These are phyloP conservation scores for Caenorhabditis remanei DNA, from an alignment of 1,140 invertebrate species.

Conservation along the genomic window DNA sequence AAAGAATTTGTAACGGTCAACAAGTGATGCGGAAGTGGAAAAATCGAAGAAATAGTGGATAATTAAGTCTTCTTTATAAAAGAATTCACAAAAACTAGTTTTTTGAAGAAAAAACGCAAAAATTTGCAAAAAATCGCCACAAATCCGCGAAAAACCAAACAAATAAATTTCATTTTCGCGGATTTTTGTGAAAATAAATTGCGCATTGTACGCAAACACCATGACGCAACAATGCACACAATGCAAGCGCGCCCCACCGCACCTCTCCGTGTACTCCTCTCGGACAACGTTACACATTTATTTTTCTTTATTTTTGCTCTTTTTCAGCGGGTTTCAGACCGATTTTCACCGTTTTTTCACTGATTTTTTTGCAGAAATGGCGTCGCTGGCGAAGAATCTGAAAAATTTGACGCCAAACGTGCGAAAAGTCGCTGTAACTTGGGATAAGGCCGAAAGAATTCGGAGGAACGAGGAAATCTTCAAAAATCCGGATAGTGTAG, in stretches of 20 bases:
- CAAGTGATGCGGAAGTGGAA: background rate
- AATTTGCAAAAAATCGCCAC: background rate
- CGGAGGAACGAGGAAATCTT: constrained; percentile 77
- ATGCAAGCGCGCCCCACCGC: background rate
- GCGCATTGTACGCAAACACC: constrained; percentile 18
- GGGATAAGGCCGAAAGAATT: constrained; percentile 76
- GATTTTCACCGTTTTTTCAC: background rate
- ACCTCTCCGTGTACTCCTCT: background rate
- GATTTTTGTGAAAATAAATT: background rate
- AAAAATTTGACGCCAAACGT: constrained; percentile 67
- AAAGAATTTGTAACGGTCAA: background rate
- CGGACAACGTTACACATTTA: background rate
- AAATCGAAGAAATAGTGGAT: too few species aligned
- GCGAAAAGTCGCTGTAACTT: constrained; percentile 73
- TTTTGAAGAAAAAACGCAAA: background rate
- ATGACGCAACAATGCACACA: background rate
- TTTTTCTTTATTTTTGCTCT: background rate
- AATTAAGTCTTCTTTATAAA: too few species aligned
- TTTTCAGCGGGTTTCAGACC: background rate
- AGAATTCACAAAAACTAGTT: too few species aligned
- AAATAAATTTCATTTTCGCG: constrained; percentile 45
- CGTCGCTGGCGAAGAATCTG: constrained; percentile 74
- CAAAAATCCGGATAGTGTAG: constrained; percentile 73
- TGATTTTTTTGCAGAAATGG: constrained; percentile 1
- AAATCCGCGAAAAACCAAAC: background rate